A percentile compares a stretch with the other conserved stretches of the same genome.
phyloP scores from a whole-genome alignment of 2,113 vertebrate species.

The Mola mola region DNA sequence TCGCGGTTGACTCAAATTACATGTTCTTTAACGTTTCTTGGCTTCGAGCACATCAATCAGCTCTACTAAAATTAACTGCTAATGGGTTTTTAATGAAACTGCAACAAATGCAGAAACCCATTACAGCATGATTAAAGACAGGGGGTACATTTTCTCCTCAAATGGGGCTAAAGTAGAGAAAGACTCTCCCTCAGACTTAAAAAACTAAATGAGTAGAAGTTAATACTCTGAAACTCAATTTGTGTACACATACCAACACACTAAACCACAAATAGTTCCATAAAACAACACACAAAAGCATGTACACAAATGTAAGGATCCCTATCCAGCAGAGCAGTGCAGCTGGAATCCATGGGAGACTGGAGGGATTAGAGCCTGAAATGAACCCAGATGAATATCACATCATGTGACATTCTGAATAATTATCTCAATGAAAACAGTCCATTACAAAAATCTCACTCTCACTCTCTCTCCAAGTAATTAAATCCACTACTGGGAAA shows the following conservation, averaged over 20 bases:
- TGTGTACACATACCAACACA: conserved; percentile 3
- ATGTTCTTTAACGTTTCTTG: conserved; percentile 49
- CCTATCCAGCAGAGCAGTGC: conserved; percentile 29
- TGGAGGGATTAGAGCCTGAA: conserved; percentile 67
- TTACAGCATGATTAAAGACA: conserved; percentile 76
- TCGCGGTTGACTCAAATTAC: conserved; percentile 64
- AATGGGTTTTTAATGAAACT: conserved; percentile 80
- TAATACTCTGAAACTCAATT: neutral
- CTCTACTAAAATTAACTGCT: conserved; percentile 63
- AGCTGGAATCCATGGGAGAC: conserved; percentile 72
- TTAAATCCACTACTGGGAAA: conserved; percentile 54
- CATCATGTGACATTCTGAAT: conserved; percentile 70
- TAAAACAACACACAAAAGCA: conserved; percentile 3
- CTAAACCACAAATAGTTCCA: conserved; percentile 2
- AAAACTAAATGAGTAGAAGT: conserved; percentile 1
- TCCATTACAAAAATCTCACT: conserved; percentile 60
- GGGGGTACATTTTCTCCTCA: conserved; percentile 49
- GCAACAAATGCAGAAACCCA: conserved; percentile 74
- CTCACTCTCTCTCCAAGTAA: conserved; percentile 32
- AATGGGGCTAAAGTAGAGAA: conserved; percentile 19
- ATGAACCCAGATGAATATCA: conserved; percentile 70
- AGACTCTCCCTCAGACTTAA: conserved; percentile 5
- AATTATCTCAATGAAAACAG: conserved; percentile 77
- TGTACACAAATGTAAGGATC: conserved; percentile 12
- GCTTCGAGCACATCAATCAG: conserved; percentile 66